Conservation (phyloP, 1,140 invertebrate species). For the Mamestra configurata region DNA sequence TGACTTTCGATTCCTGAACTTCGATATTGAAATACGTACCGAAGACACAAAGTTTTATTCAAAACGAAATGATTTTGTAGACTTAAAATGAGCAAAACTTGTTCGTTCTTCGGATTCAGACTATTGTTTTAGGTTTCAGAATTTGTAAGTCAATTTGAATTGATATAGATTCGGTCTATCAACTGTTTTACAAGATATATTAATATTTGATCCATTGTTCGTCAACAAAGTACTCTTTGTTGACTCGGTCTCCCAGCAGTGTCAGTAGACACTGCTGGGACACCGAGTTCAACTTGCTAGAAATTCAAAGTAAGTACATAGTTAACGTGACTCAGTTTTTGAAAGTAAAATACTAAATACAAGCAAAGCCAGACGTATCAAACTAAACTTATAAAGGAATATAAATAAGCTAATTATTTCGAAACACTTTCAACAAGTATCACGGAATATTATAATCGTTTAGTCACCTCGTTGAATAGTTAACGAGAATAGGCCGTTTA, state of each 20-base stretch:
- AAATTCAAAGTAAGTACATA: conserved; percentile 1
- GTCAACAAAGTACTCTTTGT: not conserved
- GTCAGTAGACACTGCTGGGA: no score
- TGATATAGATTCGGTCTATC: conserved; percentile 3
- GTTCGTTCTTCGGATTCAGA: not conserved
- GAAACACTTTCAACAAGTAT: conserved; percentile 35
- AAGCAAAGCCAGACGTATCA: conserved; percentile 3
- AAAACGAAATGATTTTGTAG: conserved; percentile 8
- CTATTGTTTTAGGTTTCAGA: conserved; percentile 19
- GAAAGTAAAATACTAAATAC: conserved; percentile 27
- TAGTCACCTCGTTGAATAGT: conserved; percentile 29
- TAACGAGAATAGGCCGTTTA: conserved; percentile 26
- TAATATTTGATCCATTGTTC: not conserved
- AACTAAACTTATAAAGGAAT: conserved; percentile 20
- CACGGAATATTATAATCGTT: conserved; percentile 40
- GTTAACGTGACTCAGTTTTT: conserved; percentile 33
- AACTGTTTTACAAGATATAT: not conserved
- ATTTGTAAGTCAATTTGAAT: conserved; percentile 20
- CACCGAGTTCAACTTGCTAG: not conserved
- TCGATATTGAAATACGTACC: conserved; percentile 27
- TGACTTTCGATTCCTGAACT: conserved; percentile 25
- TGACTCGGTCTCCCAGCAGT: no score
- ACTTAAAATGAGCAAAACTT: conserved; percentile 29
- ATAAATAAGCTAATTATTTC: conserved; percentile 42
- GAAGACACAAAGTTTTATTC: conserved; percentile 24